These are phyloP conservation scores for Hyppa rectilinea DNA, from an alignment of 2,888 invertebrate genomes.

Conservation along the genomic window DNA sequence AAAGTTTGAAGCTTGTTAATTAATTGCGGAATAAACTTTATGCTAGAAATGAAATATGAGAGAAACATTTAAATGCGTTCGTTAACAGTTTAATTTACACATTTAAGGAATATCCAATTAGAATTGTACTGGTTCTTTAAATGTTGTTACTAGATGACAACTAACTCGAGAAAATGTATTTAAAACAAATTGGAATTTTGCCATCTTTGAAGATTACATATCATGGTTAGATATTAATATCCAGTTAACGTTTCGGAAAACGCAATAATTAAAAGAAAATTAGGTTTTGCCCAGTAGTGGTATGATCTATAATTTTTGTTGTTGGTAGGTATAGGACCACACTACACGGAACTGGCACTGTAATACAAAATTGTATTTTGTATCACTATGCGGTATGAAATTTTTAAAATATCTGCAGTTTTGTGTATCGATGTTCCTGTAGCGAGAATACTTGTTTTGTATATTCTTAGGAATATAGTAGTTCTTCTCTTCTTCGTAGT, in stretches of 20 bases:
- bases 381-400: not conserved
- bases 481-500: not conserved
- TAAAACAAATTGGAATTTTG: not conserved
- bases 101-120: not conserved
- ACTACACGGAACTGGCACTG: conserved; percentile 3
- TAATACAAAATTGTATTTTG: conserved; percentile 3
- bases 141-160: not conserved
- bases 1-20: conserved; percentile 56
- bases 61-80: not conserved
- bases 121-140: not conserved
- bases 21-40: conserved; percentile 43
- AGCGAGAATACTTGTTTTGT: not conserved
- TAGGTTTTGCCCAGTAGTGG: not conserved
- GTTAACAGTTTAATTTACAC: conserved; percentile 11
- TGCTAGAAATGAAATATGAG: conserved; percentile 4
- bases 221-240: no score
- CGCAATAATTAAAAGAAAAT: not conserved
- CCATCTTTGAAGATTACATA: not conserved
- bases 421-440: not conserved
- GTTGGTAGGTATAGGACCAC: not conserved
- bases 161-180: not conserved
- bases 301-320: no score
- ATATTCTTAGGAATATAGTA: not conserved
- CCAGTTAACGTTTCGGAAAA: not conserved
- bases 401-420: conserved; percentile 7